A percentile compares a stretch with the other conserved stretches of the same genome.
Evolutionary conservation across 2,113 vertebrate genomes (phyloP).

Genomic region (Gasterosteus aculeatus): DNA sequence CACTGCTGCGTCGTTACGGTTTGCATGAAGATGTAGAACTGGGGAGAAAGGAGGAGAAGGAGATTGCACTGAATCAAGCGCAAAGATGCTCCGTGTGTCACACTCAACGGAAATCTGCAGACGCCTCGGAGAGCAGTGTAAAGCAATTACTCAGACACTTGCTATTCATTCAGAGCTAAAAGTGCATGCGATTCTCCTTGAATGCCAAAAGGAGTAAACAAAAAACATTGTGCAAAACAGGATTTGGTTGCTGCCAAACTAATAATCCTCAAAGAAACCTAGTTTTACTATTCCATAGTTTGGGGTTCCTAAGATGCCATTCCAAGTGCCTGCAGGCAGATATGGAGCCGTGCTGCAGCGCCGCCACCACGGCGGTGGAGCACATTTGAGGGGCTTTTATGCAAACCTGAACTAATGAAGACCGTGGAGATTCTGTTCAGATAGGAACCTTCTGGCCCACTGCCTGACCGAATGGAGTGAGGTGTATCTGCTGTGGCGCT

Average conservation of each 20-base stretch:
- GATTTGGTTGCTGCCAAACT: slow-evolving; percentile 48
- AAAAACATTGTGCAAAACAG: slow-evolving; percentile 42
- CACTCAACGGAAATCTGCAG: slow-evolving; percentile 33
- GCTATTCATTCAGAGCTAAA: slow-evolving; percentile 49
- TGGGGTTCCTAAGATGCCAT: slow-evolving; percentile 47
- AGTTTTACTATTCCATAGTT: slow-evolving; percentile 55
- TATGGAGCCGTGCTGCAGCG: slow-evolving; percentile 41
- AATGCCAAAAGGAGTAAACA: slow-evolving; percentile 24
- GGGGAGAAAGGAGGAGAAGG: not conserved
- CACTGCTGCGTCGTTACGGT: slow-evolving; percentile 29
- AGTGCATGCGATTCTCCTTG: slow-evolving; percentile 37
- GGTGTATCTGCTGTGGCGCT: slow-evolving; percentile 43
- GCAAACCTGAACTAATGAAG: slow-evolving; percentile 55
- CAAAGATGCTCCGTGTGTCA: slow-evolving; percentile 27
- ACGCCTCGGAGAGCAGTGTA: slow-evolving; percentile 41
- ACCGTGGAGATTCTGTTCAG: slow-evolving; percentile 43
- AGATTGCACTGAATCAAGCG: slow-evolving; percentile 3
- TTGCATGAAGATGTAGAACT: slow-evolving; percentile 13
- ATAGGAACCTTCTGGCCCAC: slow-evolving; percentile 21
- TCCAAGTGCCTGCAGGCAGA: slow-evolving; percentile 56
- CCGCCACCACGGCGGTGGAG: slow-evolving; percentile 27
- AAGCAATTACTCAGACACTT: slow-evolving; percentile 52
- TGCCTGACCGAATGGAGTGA: not conserved
- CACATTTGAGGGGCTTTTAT: slow-evolving; percentile 42
- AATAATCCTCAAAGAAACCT: slow-evolving; percentile 42